A percentile compares a stretch with the other conserved stretches of the same genome.
Conservation (phyloP, 1,140 invertebrate genomes). For the Aphelenchoides fujianensis region DNA sequence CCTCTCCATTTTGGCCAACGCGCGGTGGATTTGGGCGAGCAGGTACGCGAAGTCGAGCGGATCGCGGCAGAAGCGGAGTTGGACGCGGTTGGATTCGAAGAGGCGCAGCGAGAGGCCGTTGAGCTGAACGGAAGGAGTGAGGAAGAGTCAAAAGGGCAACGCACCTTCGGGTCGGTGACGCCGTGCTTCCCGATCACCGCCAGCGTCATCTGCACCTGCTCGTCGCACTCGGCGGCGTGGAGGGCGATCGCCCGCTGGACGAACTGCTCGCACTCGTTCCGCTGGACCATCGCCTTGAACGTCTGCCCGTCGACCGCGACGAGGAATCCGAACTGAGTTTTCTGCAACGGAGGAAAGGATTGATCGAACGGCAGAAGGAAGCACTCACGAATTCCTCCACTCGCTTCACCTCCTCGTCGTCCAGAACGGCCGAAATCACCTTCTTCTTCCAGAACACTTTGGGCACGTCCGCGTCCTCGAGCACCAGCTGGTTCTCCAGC, state of each 20-base stretch:
- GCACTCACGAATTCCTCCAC: constrained; percentile 14
- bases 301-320: constrained; percentile 43
- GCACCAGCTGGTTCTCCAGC: constrained; percentile 24
- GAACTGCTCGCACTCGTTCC: constrained; percentile 11
- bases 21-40: constrained; percentile 49
- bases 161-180: constrained; percentile 31
- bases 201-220: constrained; percentile 33
- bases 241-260: constrained; percentile 11
- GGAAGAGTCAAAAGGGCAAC: too few relatives aligned
- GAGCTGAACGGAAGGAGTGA: constrained; percentile 48
- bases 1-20: constrained; percentile 51
- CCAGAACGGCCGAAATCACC: constrained; percentile 17
- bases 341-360: constrained; percentile 31
- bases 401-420: constrained; percentile 24
- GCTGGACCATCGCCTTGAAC: constrained; percentile 35
- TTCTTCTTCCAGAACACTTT: constrained; percentile 31
- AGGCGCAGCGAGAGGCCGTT: constrained; percentile 29
- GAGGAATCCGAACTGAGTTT: constrained; percentile 32
- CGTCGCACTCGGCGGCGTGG: neutral
- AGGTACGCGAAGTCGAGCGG: constrained; percentile 46
- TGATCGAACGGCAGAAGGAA: constrained; percentile 16
- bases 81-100: constrained; percentile 42
- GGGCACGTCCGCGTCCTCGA: constrained; percentile 11
- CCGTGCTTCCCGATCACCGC: constrained; percentile 34
- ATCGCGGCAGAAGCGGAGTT: constrained; percentile 40